Evolutionary conservation across 2,888 invertebrate species (phyloP).

Genomic region (Pharmacophagus antenor): DNA sequence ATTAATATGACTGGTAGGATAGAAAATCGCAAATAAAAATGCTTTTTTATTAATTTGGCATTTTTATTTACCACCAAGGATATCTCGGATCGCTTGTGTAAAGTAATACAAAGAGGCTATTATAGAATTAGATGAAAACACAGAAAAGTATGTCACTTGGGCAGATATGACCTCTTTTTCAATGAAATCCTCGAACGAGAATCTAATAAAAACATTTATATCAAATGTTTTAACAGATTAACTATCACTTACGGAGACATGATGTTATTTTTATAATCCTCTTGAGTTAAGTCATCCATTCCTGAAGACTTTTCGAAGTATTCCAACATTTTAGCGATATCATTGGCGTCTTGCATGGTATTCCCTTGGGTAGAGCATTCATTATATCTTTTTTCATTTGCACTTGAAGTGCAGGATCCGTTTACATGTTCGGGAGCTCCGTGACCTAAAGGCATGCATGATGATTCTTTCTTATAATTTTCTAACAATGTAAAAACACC

Average conservation of each 20-base stretch:
- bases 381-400: neutral
- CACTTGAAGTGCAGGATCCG: neutral
- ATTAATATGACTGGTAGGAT: too few relatives aligned
- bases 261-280: neutral
- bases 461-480: neutral
- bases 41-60: too few relatives aligned
- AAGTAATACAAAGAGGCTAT: too few relatives aligned
- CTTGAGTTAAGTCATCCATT: neutral
- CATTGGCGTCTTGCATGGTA: neutral
- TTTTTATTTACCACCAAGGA: too few relatives aligned
- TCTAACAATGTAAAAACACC: neutral
- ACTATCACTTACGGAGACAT: slow-evolving; percentile 12
- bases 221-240: neutral
- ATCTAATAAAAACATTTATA: neutral
- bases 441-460: neutral
- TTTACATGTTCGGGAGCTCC: neutral
- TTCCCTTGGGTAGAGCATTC: neutral
- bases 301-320: neutral
- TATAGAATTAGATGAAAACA: too few relatives aligned
- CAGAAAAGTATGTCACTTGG: too few relatives aligned
- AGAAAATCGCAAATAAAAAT: too few relatives aligned
- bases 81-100: too few relatives aligned
- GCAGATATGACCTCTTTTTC: neutral
- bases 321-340: slow-evolving; percentile 1
- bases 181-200: neutral